Evolutionary conservation across 2,888 invertebrate genomes (phyloP).

Genomic region (Pseudolycoriella hygida): DNA sequence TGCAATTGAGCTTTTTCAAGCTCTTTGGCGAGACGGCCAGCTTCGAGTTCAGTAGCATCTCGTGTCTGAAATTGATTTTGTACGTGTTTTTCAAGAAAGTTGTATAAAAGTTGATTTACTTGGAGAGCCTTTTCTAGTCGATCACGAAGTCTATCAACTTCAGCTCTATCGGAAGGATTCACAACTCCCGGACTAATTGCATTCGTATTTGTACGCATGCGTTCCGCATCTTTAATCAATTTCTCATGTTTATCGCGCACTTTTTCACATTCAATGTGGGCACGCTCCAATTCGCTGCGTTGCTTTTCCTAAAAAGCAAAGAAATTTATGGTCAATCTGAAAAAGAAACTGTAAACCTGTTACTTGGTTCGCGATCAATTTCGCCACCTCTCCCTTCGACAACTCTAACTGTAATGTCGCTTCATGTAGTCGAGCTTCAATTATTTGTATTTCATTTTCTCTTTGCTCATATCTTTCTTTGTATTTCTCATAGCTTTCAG

Average conservation of each 20-base stretch:
- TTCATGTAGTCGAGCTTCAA: conserved; percentile 63
- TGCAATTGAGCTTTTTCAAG: conserved; percentile 73
- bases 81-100: conserved; percentile 11
- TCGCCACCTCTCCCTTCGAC: conserved; percentile 59
- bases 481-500: conserved; percentile 54
- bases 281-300: conserved; percentile 60
- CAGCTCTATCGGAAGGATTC: conserved; percentile 44
- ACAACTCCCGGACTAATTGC: conserved; percentile 28
- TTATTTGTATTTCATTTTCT: conserved; percentile 55
- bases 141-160: conserved; percentile 69
- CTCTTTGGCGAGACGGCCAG: conserved; percentile 67
- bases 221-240: conserved; percentile 43
- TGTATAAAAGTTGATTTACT: conserved; percentile 22
- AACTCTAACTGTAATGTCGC: conserved; percentile 63
- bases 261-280: conserved; percentile 79
- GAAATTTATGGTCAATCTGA: neutral
- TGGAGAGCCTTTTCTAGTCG: conserved; percentile 72
- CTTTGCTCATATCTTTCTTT: conserved; percentile 59
- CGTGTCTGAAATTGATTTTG: conserved; percentile 26
- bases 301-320: conserved; percentile 41
- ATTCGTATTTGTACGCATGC: conserved; percentile 34
- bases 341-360: conserved; percentile 1
- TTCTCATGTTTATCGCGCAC: conserved; percentile 74
- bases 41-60: conserved; percentile 72
- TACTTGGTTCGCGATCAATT: conserved; percentile 45